Evolutionary conservation across 2,113 vertebrate species (phyloP).

Genomic region (Eulemur macaco): DNA sequence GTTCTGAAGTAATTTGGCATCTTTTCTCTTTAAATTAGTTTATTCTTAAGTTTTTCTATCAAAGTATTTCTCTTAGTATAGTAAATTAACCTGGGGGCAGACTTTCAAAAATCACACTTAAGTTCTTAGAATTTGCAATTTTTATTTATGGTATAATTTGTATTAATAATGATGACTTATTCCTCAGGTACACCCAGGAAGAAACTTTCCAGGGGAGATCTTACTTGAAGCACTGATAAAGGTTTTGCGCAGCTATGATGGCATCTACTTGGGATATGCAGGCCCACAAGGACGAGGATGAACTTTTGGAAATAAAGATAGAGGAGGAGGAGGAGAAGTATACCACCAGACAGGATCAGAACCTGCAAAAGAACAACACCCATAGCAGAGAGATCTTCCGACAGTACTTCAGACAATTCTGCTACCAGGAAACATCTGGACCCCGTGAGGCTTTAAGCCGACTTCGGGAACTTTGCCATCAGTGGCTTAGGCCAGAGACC

Average conservation of each 20-base stretch:
- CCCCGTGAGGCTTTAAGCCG: conserved; percentile 34
- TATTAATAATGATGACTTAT: not conserved
- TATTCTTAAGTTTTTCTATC: not conserved
- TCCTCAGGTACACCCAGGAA: not conserved
- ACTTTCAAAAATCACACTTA: not conserved
- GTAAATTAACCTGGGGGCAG: not conserved
- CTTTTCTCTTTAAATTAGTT: not conserved
- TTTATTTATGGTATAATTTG: not conserved
- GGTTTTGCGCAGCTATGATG: not conserved
- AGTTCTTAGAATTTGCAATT: not conserved
- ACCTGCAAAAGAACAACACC: not conserved
- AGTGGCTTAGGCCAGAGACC: conserved; percentile 44
- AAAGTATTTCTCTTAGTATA: not conserved
- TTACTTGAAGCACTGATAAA: not conserved
- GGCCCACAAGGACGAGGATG: not conserved
- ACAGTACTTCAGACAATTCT: conserved; percentile 3
- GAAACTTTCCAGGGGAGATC: not conserved
- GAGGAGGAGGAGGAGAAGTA: not conserved
- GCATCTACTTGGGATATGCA: not conserved
- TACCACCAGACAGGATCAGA: not conserved
- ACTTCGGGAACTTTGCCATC: conserved; percentile 37
- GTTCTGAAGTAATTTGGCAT: not conserved
- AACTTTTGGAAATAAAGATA: conserved; percentile 33
- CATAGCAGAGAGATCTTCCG: conserved; percentile 33
- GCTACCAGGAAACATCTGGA: conserved; percentile 57